Conservation (phyloP, 2,113 vertebrate species). For the Heptranchias perlo region DNA sequence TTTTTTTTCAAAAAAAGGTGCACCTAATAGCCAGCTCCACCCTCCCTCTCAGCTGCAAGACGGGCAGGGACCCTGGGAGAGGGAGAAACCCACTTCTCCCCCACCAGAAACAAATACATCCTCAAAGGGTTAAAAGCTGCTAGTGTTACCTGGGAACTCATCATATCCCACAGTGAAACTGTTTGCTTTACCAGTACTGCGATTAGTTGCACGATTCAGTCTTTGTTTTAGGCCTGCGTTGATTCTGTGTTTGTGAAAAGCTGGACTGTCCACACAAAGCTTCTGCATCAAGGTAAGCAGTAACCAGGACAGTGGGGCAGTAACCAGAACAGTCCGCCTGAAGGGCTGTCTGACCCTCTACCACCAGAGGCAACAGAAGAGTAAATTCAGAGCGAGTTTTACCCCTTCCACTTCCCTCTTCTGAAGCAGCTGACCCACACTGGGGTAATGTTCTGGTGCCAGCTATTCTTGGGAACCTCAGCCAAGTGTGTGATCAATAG, state of each 20-base stretch:
- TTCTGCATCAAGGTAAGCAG: not conserved
- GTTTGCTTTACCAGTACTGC: not conserved
- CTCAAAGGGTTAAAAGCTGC: constrained; percentile 10
- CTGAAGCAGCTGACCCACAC: not conserved
- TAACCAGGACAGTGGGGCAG: no score
- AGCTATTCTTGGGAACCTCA: not conserved
- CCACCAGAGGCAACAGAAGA: not conserved
- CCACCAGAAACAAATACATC: not conserved
- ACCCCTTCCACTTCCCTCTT: not conserved
- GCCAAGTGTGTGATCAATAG: not conserved
- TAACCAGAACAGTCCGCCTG: not conserved
- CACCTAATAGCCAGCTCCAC: not conserved
- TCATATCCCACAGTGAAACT: not conserved
- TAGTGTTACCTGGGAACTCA: not conserved
- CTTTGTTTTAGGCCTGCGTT: not conserved
- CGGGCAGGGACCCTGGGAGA: not conserved
- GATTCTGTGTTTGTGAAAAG: not conserved
- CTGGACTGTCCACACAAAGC: not conserved
- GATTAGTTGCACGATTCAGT: not conserved
- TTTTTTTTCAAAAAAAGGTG: not conserved
- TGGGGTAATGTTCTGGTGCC: not conserved
- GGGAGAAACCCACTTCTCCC: not conserved
- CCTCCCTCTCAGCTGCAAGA: not conserved
- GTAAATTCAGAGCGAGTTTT: not conserved
- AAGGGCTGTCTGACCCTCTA: not conserved